These are phyloP conservation scores for Gasterosteus aculeatus DNA, from an alignment of 2,113 vertebrate genomes.

Conservation along the genomic window DNA sequence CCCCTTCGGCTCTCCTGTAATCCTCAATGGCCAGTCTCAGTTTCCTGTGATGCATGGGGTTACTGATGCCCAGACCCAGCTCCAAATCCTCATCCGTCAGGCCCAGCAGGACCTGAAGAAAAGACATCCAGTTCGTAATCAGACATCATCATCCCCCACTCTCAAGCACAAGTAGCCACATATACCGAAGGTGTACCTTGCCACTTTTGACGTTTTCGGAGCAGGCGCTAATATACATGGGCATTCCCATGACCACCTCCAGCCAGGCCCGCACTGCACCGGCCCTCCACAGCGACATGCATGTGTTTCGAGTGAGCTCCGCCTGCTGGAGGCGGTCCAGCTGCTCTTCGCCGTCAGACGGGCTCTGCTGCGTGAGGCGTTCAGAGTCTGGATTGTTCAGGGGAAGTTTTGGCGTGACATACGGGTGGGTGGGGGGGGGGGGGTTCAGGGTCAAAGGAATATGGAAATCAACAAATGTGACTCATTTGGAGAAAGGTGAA, in stretches of 20 bases:
- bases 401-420: slow-evolving; percentile 64
- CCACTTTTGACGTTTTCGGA: slow-evolving; percentile 88
- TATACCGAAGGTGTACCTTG: slow-evolving; percentile 78
- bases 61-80: slow-evolving; percentile 83
- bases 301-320: slow-evolving; percentile 83
- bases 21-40: slow-evolving; percentile 89
- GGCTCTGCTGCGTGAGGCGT: slow-evolving; percentile 84
- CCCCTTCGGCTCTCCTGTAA: slow-evolving; percentile 85
- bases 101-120: slow-evolving; percentile 84
- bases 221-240: slow-evolving; percentile 86
- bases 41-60: slow-evolving; percentile 87
- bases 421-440: slow-evolving; percentile 30
- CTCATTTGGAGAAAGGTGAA: slow-evolving; percentile 41
- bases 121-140: slow-evolving; percentile 17
- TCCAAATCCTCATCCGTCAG: slow-evolving; percentile 88
- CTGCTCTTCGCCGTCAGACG: slow-evolving; percentile 88
- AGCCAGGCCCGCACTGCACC: slow-evolving; percentile 89
- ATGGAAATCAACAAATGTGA: slow-evolving; percentile 56
- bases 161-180: not conserved
- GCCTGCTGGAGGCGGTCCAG: slow-evolving; percentile 86
- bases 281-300: slow-evolving; percentile 89
- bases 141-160: not conserved
- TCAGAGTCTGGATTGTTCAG: slow-evolving; percentile 84
- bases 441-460: slow-evolving; percentile 65
- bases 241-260: slow-evolving; percentile 91